Evolutionary conservation across 2,797 vertebrate species (phyloP).

Genomic region (Phoxinus dragarum): DNA sequence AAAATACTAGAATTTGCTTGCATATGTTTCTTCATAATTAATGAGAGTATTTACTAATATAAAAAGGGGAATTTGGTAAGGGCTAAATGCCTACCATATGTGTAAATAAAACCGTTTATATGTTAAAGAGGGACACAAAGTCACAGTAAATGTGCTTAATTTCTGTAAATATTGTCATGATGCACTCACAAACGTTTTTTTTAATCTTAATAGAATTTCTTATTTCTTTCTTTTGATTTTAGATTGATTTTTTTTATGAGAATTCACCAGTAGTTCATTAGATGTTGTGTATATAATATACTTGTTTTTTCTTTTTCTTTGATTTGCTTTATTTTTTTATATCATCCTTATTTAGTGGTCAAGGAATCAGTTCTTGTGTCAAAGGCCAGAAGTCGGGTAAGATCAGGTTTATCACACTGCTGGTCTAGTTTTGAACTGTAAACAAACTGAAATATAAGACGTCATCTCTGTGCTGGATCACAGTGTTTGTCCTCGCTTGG

Average conservation of each 20-base stretch:
- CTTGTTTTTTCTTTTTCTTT: not conserved
- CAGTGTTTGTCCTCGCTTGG: slow-evolving; percentile 76
- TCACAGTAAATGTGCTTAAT: not conserved
- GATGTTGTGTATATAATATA: not conserved
- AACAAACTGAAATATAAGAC: not conserved
- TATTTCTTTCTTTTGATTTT: not conserved
- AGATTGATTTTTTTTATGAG: no score
- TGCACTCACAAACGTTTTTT: not conserved
- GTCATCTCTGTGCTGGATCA: not conserved
- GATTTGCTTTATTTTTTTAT: not conserved
- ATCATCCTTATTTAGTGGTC: slow-evolving; percentile 72
- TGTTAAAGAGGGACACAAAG: not conserved
- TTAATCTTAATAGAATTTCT: not conserved
- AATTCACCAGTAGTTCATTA: not conserved
- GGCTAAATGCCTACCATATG: no score
- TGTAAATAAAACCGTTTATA: no score
- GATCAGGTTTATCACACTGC: not conserved
- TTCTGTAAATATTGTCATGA: not conserved
- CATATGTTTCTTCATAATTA: not conserved
- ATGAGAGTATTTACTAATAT: not conserved
- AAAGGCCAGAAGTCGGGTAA: slow-evolving; percentile 86
- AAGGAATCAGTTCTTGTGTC: slow-evolving; percentile 70
- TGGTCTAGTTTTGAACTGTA: not conserved
- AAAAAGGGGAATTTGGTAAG: no score
- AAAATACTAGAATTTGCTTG: not conserved